Percentiles rank a stretch among this genome's conserved stretches.
These are phyloP conservation scores for Drosophila nigritarsus DNA, from an alignment of 2,888 invertebrate genomes.

Conservation along the genomic window DNA sequence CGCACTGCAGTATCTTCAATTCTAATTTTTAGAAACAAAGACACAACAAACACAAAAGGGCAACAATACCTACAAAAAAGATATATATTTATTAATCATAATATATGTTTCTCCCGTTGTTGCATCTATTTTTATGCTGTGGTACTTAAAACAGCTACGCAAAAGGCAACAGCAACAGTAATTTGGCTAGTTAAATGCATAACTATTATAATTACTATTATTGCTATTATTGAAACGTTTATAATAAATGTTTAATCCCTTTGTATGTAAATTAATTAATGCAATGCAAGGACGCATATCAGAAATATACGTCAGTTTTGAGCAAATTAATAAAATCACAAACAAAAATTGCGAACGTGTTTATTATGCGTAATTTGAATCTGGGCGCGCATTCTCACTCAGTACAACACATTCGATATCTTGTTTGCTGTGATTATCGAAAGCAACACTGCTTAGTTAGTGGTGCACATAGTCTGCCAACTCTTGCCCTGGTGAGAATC, in stretches of 20 bases:
- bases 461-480: slow-evolving; percentile 5
- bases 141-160: slow-evolving; percentile 70
- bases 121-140: slow-evolving; percentile 64
- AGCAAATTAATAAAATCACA: slow-evolving; percentile 68
- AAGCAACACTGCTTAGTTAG: neutral
- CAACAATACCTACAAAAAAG: slow-evolving; percentile 29
- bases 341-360: neutral
- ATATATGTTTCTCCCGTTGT: slow-evolving; percentile 62
- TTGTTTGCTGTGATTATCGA: neutral
- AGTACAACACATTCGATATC: neutral
- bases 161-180: slow-evolving; percentile 62
- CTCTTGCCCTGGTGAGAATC: slow-evolving; percentile 2
- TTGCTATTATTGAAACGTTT: slow-evolving; percentile 70
- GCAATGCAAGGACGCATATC: slow-evolving; percentile 63
- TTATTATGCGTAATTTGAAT: neutral
- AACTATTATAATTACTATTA: slow-evolving; percentile 67
- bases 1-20: slow-evolving; percentile 41
- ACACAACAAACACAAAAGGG: slow-evolving; percentile 22
- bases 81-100: slow-evolving; percentile 40
- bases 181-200: slow-evolving; percentile 61
- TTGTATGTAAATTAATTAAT: slow-evolving; percentile 72
- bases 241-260: slow-evolving; percentile 72
- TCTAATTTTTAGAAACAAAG: slow-evolving; percentile 43
- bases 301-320: slow-evolving; percentile 65
- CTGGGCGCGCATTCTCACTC: neutral